Base-by-base conservation (phyloP, 2,113 vertebrate species). In the Microtus montanus region DNA sequence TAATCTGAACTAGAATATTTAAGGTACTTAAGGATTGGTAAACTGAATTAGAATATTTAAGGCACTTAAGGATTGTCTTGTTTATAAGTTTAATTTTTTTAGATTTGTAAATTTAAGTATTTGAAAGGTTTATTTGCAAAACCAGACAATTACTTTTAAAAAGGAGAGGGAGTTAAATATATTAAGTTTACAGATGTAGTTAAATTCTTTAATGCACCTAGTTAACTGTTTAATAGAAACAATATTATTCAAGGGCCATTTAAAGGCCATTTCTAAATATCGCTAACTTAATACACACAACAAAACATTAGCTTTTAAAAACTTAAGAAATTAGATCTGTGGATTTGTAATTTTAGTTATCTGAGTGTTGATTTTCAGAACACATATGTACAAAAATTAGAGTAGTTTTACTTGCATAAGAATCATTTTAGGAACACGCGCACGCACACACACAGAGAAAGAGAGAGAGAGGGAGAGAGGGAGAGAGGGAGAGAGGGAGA, bases 91-190 rank as follows among this genome's bases (percentile, higher is more conserved):
- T 82, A 95, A 68, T 86, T 91, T 71, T 89, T 89, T 74, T 90
- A 83, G 11, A 75, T 87, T 93, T 93, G 58, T 84, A 89, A 95
- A 91, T 10, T 91, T 92, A 89, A 91, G 44, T 91, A 83, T n/a
- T 79, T 82, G 70, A 87, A 87, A 87, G 30, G 17, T 87, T 94
- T 64, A 30, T 82, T 91, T 92, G 41, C 38, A 77, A 93, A 92
- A 82, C 92, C 64, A 91, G 63, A 54, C 15, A 87, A 88, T 38
- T 92, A 17, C 35, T 91, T 70, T 92, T 30, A 49, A 52, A 94
- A 94, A 91, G 22, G 35, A 87, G 47, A 95, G 26, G 58, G 63
- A 80, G 84, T 85, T 35, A 66, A 96, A 91, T 94, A 10, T 66
- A 91, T 82, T 91, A 85, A 88, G 88, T 89, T 89, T 78, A 54